These are phyloP conservation scores for Phrynocephalus vlangalii DNA, from an alignment of 2,797 vertebrate species.

Conservation along the genomic window DNA sequence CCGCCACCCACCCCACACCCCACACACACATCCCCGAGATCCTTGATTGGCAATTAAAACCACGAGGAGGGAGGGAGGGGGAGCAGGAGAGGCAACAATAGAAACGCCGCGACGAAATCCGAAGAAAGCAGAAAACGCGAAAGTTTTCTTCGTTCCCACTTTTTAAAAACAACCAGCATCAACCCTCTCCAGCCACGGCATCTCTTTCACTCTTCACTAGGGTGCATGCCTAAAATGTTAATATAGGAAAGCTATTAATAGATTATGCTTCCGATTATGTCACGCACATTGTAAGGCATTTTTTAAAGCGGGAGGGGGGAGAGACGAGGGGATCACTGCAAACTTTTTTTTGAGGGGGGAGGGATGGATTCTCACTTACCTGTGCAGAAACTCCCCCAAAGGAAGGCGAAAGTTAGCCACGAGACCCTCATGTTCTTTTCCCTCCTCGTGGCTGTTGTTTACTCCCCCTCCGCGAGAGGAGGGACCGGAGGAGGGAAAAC, in stretches of 20 bases:
- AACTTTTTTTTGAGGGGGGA: not conserved
- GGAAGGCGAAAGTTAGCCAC: constrained; percentile 95
- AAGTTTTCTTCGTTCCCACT: not conserved
- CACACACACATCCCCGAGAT: too few relatives aligned
- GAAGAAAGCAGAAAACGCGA: not conserved
- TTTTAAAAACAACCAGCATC: not conserved
- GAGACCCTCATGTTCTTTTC: constrained; percentile 92
- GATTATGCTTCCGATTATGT: too few relatives aligned
- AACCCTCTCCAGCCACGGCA: not conserved
- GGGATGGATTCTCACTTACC: constrained; percentile 78
- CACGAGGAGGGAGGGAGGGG: too few relatives aligned
- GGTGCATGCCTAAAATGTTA: too few relatives aligned
- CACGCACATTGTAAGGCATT: not conserved
- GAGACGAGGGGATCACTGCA: not conserved
- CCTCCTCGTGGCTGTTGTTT: constrained; percentile 59
- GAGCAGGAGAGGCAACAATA: not conserved
- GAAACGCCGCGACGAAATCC: not conserved
- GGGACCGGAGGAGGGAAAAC: not conserved
- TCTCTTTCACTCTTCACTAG: not conserved
- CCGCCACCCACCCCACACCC: not conserved
- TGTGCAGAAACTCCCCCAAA: constrained; percentile 96
- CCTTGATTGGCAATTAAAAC: not conserved
- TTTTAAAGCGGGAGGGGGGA: not conserved
- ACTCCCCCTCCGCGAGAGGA: constrained; percentile 53
- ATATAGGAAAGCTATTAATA: not conserved